Conservation (phyloP, 2,888 invertebrate genomes). For the Steinernema carpocapsae region DNA sequence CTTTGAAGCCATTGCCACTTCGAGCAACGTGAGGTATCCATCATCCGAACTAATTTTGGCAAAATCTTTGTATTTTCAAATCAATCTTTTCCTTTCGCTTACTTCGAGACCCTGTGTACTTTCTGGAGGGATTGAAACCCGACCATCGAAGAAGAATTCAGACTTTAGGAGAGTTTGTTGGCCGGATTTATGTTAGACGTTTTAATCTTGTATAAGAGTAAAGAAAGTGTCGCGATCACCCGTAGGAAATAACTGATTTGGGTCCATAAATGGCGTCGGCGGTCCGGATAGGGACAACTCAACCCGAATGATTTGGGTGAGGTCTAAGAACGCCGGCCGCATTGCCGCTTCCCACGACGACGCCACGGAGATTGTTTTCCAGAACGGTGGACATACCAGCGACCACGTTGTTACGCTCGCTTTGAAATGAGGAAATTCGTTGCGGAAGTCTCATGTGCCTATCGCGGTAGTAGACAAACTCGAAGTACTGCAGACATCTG, state of each 20-base stretch:
- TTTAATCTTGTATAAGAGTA: neutral
- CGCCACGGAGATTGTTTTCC: constrained; percentile 5
- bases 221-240: constrained; percentile 12
- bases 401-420: neutral
- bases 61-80: no score
- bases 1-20: no score
- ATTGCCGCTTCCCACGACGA: neutral
- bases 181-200: no score
- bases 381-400: constrained; percentile 12
- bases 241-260: constrained; percentile 2
- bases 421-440: neutral
- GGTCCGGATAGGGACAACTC: neutral
- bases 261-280: neutral
- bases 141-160: no score
- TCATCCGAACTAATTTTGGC: no score
- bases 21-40: no score
- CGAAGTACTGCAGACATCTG: constrained; percentile 15
- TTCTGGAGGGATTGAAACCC: no score
- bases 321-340: neutral
- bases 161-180: no score
- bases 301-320: neutral
- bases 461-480: constrained; percentile 17
- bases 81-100: no score
- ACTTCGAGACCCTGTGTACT: no score
- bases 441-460: constrained; percentile 10